phyloP scores from a whole-genome alignment of 2,888 invertebrate genomes.

The Desoria tigrina region DNA sequence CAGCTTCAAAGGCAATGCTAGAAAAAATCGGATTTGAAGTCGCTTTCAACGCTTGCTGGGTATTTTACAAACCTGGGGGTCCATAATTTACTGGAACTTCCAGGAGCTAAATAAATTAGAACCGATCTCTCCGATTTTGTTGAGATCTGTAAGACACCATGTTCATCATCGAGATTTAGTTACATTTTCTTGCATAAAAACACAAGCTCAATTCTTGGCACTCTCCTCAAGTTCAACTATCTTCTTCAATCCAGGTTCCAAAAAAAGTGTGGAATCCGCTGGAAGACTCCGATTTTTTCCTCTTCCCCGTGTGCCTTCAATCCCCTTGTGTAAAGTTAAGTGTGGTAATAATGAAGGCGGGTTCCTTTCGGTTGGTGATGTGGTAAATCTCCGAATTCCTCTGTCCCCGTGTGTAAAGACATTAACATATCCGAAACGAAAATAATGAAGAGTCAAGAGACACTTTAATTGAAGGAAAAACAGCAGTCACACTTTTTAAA shows the following conservation, averaged over 20 bases:
- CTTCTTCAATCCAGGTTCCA: too few relatives aligned
- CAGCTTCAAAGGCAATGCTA: constrained; percentile 23
- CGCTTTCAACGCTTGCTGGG: constrained; percentile 30
- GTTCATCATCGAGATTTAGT: too few relatives aligned
- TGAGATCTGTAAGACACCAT: too few relatives aligned
- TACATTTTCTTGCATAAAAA: too few relatives aligned
- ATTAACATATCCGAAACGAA: background rate
- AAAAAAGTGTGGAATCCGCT: too few relatives aligned
- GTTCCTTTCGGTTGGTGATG: constrained; percentile 5
- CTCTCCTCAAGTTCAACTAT: too few relatives aligned
- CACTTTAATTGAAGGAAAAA: constrained; percentile 7
- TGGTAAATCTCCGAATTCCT: constrained; percentile 7
- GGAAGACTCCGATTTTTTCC: constrained; percentile 4
- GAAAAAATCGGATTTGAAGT: constrained; percentile 25
- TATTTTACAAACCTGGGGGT: too few relatives aligned
- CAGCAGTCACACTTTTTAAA: background rate
- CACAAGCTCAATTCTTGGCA: too few relatives aligned
- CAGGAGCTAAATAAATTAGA: too few relatives aligned
- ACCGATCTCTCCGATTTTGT: too few relatives aligned
- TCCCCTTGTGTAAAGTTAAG: background rate
- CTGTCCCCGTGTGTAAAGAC: background rate
- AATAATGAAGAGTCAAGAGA: background rate
- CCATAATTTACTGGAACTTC: too few relatives aligned
- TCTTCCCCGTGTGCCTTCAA: too few relatives aligned
- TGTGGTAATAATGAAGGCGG: background rate